phyloP scores from a whole-genome alignment of 2,888 invertebrate species.

The Hydroisotoma schaefferi region DNA sequence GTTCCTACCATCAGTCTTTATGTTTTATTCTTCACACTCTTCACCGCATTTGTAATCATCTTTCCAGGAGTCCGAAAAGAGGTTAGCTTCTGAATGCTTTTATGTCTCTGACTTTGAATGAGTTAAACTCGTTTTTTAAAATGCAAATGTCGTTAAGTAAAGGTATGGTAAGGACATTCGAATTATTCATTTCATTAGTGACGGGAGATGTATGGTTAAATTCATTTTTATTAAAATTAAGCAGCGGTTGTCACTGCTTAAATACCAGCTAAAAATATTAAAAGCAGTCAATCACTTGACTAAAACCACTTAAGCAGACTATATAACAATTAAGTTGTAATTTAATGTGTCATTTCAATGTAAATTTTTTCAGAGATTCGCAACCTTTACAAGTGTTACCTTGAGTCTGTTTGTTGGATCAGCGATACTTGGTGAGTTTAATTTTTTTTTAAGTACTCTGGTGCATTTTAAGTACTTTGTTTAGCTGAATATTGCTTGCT shows the following conservation, averaged over 20 bases:
- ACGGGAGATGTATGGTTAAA: no score
- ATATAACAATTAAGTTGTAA: background rate
- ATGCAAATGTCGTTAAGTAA: no score
- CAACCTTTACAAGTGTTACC: constrained; percentile 87
- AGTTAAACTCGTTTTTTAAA: no score
- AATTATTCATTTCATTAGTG: no score
- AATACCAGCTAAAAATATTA: no score
- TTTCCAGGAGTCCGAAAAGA: constrained; percentile 94
- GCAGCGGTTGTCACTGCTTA: no score
- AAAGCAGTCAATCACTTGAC: no score
- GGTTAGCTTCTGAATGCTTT: no score
- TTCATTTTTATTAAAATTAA: no score
- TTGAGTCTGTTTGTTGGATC: constrained; percentile 89
- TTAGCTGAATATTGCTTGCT: background rate
- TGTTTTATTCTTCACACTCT: constrained; percentile 83
- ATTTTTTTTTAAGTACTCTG: background rate
- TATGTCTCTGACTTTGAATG: no score
- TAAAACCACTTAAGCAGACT: background rate
- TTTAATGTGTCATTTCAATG: constrained; percentile 27
- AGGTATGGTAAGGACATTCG: no score
- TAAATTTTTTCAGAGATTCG: constrained; percentile 70
- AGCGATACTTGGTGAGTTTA: constrained; percentile 79
- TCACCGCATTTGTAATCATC: constrained; percentile 89
- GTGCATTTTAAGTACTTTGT: background rate
- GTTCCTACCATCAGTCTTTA: constrained; percentile 80